phyloP scores from a whole-genome alignment of 1,140 invertebrate genomes.

The Chelonus insularis region DNA sequence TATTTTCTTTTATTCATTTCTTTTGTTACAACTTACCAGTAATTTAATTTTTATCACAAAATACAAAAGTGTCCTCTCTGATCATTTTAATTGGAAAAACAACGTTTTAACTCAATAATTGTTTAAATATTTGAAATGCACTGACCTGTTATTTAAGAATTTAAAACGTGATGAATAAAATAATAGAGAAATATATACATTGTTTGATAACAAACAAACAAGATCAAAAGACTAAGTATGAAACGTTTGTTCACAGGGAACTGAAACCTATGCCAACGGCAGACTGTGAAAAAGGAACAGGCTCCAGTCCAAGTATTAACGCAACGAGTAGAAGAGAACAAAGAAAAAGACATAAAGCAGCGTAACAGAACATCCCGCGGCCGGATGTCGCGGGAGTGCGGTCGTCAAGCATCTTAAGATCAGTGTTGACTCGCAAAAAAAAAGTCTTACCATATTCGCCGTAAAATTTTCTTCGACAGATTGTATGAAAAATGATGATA shows the following conservation, averaged over 20 bases:
- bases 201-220: too few species aligned
- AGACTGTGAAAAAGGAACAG: constrained; percentile 49
- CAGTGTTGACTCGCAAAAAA: constrained; percentile 50
- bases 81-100: too few species aligned
- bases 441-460: constrained; percentile 34
- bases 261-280: constrained; percentile 60
- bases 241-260: constrained; percentile 56
- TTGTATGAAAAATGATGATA: constrained; percentile 35
- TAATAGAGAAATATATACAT: too few species aligned
- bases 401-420: constrained; percentile 49
- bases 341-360: constrained; percentile 64
- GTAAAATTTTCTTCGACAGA: constrained; percentile 49
- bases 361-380: constrained; percentile 60
- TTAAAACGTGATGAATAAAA: too few species aligned
- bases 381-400: constrained; percentile 51
- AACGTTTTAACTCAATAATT: too few species aligned
- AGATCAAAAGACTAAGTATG: too few species aligned
- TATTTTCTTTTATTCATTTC: too few species aligned
- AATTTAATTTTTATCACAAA: too few species aligned
- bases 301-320: constrained; percentile 33
- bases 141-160: too few species aligned
- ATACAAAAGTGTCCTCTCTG: too few species aligned
- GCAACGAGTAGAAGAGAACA: constrained; percentile 54
- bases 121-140: too few species aligned
- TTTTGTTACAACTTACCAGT: too few species aligned